Evolutionary conservation across 2,797 vertebrate species (phyloP).

Genomic region (Micropoecilia bifurca): DNA sequence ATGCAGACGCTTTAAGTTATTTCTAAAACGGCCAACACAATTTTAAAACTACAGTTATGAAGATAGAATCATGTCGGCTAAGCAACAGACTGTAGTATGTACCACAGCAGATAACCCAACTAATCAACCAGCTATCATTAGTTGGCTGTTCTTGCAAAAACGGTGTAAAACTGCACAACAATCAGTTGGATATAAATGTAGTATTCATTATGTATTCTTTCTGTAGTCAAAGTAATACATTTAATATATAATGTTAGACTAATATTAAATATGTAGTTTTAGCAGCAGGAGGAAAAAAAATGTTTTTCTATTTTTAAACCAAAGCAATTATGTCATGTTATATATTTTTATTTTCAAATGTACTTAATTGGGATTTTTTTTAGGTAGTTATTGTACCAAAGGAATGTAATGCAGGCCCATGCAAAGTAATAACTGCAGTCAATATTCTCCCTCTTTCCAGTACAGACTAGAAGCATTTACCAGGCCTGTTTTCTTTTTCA

Average conservation of each 20-base stretch:
- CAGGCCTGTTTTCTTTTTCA: constrained; percentile 3
- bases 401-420: neutral
- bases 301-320: neutral
- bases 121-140: neutral
- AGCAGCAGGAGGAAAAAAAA: neutral
- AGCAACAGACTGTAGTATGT: neutral
- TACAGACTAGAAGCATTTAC: neutral
- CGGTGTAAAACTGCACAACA: neutral
- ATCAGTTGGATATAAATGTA: neutral
- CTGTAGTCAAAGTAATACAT: neutral
- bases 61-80: neutral
- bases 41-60: too few relatives aligned
- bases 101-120: neutral
- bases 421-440: neutral
- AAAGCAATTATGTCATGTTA: neutral
- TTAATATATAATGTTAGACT: neutral
- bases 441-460: neutral
- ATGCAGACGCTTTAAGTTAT: neutral
- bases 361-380: neutral
- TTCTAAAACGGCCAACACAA: neutral
- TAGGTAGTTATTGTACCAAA: neutral
- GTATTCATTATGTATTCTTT: neutral
- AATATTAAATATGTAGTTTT: neutral
- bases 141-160: neutral
- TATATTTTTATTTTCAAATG: neutral